A percentile compares a stretch with the other conserved stretches of the same genome.
These are phyloP conservation scores for Drosophila robusta DNA, from an alignment of 2,888 invertebrate species.

Conservation along the genomic window DNA sequence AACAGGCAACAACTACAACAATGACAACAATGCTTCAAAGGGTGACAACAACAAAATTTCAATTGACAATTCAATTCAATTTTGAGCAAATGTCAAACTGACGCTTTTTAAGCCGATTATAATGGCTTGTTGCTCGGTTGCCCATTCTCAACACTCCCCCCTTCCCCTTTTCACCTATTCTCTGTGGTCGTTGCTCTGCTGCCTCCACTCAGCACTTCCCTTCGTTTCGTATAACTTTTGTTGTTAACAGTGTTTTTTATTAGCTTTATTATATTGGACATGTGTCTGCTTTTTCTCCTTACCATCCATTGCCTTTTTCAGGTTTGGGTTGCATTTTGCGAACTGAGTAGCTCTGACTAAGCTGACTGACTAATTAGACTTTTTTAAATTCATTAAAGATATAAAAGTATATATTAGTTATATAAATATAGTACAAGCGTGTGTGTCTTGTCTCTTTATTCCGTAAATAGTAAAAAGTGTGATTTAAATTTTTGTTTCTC, in stretches of 20 bases:
- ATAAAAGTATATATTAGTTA: too few relatives aligned
- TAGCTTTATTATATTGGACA: constrained; percentile 20
- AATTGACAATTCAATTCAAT: constrained; percentile 72
- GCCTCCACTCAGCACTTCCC: neutral
- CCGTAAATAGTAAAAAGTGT: too few relatives aligned
- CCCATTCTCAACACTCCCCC: constrained; percentile 1
- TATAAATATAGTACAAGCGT: too few relatives aligned
- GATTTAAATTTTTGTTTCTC: too few relatives aligned
- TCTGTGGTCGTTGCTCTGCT: neutral
- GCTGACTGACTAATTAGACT: too few relatives aligned
- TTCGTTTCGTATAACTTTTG: constrained; percentile 1
- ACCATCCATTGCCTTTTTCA: neutral
- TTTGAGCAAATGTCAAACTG: constrained; percentile 61
- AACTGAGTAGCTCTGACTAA: too few relatives aligned
- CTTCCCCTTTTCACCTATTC: too few relatives aligned
- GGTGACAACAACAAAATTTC: constrained; percentile 28
- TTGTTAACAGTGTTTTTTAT: constrained; percentile 16
- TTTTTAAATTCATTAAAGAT: too few relatives aligned
- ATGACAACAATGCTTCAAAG: constrained; percentile 23
- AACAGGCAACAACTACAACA: neutral
- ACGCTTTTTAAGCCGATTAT: constrained; percentile 72
- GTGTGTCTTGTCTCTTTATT: too few relatives aligned
- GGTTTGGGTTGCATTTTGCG: neutral
- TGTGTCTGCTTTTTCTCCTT: constrained; percentile 2
- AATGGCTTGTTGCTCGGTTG: constrained; percentile 47